These are phyloP conservation scores for Kryptopterus vitreolus DNA, from an alignment of 2,797 vertebrate species.

Conservation along the genomic window DNA sequence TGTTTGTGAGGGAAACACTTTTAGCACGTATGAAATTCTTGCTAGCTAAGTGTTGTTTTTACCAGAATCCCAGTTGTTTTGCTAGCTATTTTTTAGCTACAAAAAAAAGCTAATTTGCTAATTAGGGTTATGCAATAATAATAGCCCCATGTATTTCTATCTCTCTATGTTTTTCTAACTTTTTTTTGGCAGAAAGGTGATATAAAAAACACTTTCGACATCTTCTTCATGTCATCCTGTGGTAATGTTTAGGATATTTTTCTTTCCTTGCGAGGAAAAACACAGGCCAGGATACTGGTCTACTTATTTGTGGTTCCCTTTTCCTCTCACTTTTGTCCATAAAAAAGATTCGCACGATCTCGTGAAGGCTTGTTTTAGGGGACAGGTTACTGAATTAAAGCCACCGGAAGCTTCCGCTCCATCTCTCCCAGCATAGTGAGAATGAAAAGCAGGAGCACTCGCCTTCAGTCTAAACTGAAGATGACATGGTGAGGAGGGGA, in stretches of 20 bases:
- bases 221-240: background rate
- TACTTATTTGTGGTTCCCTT: background rate
- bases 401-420: constrained; percentile 2
- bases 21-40: too few species aligned
- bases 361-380: background rate
- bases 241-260: background rate
- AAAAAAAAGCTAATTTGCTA: background rate
- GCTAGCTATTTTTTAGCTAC: background rate
- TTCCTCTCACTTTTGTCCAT: background rate
- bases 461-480: constrained; percentile 33
- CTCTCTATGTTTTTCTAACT: background rate
- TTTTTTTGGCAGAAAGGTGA: background rate
- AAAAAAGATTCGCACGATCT: background rate
- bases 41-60: background rate
- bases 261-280: background rate
- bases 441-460: constrained; percentile 10
- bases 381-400: constrained; percentile 20
- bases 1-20: background rate
- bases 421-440: background rate
- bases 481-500: constrained; percentile 33
- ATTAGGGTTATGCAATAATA: background rate
- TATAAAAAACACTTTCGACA: background rate
- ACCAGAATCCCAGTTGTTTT: background rate
- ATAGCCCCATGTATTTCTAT: background rate
- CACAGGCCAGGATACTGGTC: background rate